Base-by-base conservation (phyloP, 2,113 vertebrate genomes). In the Siniperca knerii region DNA sequence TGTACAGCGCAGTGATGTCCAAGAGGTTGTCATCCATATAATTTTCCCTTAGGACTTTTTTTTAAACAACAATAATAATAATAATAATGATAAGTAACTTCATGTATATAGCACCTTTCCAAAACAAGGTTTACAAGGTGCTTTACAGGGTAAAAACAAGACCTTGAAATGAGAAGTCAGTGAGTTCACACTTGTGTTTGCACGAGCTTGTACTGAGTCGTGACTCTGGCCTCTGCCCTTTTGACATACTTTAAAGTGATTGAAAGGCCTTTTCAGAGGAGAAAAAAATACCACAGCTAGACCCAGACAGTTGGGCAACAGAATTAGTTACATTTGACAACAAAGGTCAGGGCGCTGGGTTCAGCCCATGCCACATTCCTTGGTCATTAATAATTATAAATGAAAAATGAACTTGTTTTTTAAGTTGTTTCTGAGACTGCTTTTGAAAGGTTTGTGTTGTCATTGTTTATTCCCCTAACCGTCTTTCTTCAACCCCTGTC, bases 191-290 rank as follows among this genome's bases (percentile, higher is more conserved):
- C 42, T 73, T 61, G 40, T 73, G 66, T 86, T 86, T 90, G 74
- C 37, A 58, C 60, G 75, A 61, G 50, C 69, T 79, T 69, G 71
- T 62, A 75, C 29, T 78, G 33, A 85, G 61, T 61, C 48, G 78
- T 65, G 68, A 66, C 54, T 87, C 85, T 81, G 79, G 12, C 87
- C 67, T 83, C 66, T 77, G 77, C 21, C 62, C 73, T 79, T 86
- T 72, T 83, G 83, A 71, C 64, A 60, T 65, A 15, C 13, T 86
- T 81, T 15, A 69, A 76, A 81, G 37, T 21, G 40, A 46, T 16
- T 75, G 54, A 73, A 81, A 73, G 46, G 16, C 46, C 21, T 87
- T 87, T 81, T 80, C 21, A n/a, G 37, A 73, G 15, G n/a, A 46
- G 61, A 66, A 18, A 73, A 78, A 83, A 71, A 67, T 29, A 64